phyloP scores from a whole-genome alignment of 1,140 invertebrate species.

The Saccostrea cuccullata region DNA sequence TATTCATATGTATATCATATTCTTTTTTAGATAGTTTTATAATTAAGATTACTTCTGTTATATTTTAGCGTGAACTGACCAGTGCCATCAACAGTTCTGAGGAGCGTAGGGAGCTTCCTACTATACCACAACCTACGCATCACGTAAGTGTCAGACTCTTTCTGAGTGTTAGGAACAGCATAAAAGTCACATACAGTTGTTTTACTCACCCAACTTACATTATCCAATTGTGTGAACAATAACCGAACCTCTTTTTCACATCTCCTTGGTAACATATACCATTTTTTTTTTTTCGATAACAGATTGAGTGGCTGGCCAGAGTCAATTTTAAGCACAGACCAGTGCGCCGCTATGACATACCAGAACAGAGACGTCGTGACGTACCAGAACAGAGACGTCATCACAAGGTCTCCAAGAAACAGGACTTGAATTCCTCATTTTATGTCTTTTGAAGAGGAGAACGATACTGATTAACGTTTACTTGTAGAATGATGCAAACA shows the following conservation, averaged over 20 bases:
- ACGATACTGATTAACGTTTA: background rate
- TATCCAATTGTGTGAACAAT: background rate
- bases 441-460: background rate
- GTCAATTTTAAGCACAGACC: conserved; percentile 12
- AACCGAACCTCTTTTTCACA: background rate
- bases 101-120: background rate
- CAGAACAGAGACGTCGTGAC: background rate
- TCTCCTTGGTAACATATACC: background rate
- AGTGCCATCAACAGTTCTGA: conserved; percentile 4
- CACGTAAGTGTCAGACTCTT: background rate
- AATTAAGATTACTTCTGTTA: background rate
- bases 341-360: background rate
- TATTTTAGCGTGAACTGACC: background rate
- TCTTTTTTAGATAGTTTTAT: background rate
- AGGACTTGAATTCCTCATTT: background rate
- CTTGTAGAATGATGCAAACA: too few relatives aligned
- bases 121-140: background rate
- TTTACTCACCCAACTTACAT: background rate
- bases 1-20: background rate
- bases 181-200: background rate
- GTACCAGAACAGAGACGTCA: background rate
- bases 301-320: background rate
- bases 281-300: background rate
- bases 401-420: background rate
- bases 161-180: background rate